Percentiles rank a stretch among this genome's conserved stretches.
Evolutionary conservation across 2,113 vertebrate species (phyloP).

Genomic region (Notarius lentiginosus): DNA sequence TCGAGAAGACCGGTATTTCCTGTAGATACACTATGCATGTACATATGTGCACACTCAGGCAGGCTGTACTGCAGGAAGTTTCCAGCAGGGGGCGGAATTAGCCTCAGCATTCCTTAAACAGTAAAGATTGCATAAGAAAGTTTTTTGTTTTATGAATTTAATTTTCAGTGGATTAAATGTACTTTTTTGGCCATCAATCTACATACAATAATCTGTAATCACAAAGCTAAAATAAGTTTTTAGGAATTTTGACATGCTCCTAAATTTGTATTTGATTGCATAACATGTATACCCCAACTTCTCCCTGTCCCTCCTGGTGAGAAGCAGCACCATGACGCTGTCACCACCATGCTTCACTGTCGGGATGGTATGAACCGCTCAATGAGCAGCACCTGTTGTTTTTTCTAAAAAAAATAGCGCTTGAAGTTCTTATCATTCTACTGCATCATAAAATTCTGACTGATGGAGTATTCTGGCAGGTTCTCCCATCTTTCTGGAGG

Average conservation of each 20-base stretch:
- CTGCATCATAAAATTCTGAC: neutral
- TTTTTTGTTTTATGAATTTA: neutral
- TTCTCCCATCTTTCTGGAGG: neutral
- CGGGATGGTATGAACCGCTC: neutral
- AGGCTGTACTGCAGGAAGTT: neutral
- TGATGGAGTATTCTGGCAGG: neutral
- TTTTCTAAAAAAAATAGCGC: neutral
- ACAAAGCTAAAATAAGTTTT: neutral
- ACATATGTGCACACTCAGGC: neutral
- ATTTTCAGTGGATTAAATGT: neutral
- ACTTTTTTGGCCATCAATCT: neutral
- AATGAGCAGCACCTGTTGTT: neutral
- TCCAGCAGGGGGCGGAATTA: slow-evolving; percentile 9
- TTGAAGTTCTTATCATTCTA: neutral
- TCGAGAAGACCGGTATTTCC: slow-evolving; percentile 78
- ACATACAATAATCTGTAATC: neutral
- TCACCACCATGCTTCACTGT: neutral
- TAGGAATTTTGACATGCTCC: neutral
- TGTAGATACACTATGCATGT: neutral
- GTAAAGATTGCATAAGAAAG: neutral
- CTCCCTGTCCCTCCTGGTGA: neutral
- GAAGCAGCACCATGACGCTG: neutral
- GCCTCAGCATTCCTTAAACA: neutral
- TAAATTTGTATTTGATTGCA: neutral
- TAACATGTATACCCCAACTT: neutral